Conservation (phyloP, 2,797 vertebrate species). For the Huso huso region DNA sequence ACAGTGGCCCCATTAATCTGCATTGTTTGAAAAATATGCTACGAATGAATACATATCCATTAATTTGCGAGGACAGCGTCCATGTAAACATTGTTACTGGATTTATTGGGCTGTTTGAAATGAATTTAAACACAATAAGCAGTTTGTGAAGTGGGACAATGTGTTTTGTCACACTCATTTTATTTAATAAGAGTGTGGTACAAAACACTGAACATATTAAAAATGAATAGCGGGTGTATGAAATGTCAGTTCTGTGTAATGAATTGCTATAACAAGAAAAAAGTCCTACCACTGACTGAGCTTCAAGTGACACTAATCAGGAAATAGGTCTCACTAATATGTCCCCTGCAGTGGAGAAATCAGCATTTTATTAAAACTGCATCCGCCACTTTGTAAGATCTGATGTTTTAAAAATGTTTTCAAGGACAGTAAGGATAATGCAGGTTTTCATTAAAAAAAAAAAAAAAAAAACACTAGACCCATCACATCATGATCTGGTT, state of each 20-base stretch:
- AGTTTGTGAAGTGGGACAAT: background rate
- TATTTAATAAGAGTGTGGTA: conserved; percentile 20
- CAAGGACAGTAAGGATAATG: background rate
- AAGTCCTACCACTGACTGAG: too few species aligned
- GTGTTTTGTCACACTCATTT: conserved; percentile 5
- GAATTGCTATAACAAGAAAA: conserved; percentile 6
- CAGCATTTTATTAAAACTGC: conserved; percentile 6
- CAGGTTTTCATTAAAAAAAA: background rate
- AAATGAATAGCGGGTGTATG: background rate
- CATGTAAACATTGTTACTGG: too few species aligned
- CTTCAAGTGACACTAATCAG: background rate
- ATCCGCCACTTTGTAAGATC: conserved; percentile 8
- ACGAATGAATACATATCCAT: too few species aligned
- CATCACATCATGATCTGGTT: too few species aligned
- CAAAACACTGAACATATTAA: conserved; percentile 5
- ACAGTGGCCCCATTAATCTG: too few species aligned
- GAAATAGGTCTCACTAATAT: conserved; percentile 7
- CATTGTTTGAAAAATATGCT: too few species aligned
- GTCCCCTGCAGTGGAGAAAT: background rate
- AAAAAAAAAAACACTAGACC: too few species aligned
- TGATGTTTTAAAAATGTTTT: conserved; percentile 10
- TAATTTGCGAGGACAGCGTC: too few species aligned
- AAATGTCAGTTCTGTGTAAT: background rate
- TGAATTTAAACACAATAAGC: background rate
- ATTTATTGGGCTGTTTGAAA: too few species aligned